Evolutionary conservation across 2,797 vertebrate genomes (phyloP).

Genomic region (Acanthiza pusilla): DNA sequence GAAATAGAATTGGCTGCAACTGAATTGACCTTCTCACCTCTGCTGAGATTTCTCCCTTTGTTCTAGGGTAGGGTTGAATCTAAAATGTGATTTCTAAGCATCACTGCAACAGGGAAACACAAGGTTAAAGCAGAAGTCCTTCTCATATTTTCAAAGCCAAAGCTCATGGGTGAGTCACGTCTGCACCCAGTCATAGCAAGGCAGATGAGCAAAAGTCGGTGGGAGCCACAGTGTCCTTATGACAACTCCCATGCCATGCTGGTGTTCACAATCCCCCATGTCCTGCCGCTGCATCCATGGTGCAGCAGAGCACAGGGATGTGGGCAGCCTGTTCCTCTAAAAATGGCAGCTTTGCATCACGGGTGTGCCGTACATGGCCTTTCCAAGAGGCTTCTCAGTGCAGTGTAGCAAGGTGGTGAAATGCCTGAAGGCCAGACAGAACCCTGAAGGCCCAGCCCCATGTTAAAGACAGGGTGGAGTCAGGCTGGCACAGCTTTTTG

Average conservation of each 20-base stretch:
- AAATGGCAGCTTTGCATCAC: not conserved
- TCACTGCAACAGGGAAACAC: not conserved
- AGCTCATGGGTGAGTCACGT: not conserved
- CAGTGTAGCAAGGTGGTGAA: not conserved
- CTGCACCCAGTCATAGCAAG: not conserved
- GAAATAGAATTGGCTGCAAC: not conserved
- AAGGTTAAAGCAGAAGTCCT: constrained; percentile 15
- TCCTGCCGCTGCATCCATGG: not conserved
- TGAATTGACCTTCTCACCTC: not conserved
- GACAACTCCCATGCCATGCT: accelerated
- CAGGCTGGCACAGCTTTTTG: not conserved
- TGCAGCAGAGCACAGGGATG: not conserved
- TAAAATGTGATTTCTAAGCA: not conserved
- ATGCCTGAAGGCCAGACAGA: not conserved
- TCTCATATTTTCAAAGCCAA: constrained; percentile 7
- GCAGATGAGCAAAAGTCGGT: not conserved
- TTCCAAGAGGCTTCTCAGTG: not conserved
- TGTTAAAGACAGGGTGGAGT: not conserved
- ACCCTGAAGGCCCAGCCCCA: not conserved
- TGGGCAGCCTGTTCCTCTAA: not conserved
- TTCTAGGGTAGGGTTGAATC: not conserved
- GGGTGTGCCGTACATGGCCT: accelerated
- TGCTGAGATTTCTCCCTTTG: not conserved
- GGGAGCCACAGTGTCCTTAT: not conserved
- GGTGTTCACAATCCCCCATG: not conserved